These are phyloP conservation scores for Eubucco bourcierii DNA, from an alignment of 2,113 vertebrate species.

Conservation along the genomic window DNA sequence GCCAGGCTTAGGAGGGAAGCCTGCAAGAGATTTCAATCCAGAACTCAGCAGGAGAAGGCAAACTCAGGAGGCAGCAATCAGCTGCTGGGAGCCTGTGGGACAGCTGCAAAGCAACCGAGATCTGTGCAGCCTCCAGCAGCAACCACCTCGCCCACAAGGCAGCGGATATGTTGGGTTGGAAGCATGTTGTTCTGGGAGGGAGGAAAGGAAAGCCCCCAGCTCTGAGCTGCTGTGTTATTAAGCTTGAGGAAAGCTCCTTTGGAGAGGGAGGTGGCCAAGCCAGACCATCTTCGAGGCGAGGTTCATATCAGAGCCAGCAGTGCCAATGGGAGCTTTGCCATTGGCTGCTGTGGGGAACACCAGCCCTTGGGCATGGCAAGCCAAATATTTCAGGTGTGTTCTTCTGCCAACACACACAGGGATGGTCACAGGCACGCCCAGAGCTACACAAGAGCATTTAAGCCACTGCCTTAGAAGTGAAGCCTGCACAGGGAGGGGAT, in stretches of 20 bases:
- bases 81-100: not conserved
- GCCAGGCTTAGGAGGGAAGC: not conserved
- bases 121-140: not conserved
- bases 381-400: not conserved
- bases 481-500: too few relatives aligned
- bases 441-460: too few relatives aligned
- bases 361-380: not conserved
- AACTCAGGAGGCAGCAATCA: not conserved
- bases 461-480: too few relatives aligned
- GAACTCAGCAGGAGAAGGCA: not conserved
- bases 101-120: not conserved
- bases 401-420: not conserved
- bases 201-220: not conserved
- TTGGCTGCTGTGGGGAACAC: not conserved
- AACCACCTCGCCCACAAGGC: not conserved
- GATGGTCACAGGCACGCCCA: not conserved
- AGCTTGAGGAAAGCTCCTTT: not conserved
- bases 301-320: not conserved
- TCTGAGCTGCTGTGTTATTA: not conserved
- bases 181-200: not conserved
- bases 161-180: not conserved
- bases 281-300: not conserved
- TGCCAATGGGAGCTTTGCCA: not conserved
- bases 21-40: not conserved
- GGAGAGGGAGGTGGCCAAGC: not conserved